Percentiles rank a stretch among this genome's conserved stretches.
Evolutionary conservation across 2,113 vertebrate genomes (phyloP).

Genomic region (Eublepharis macularius): DNA sequence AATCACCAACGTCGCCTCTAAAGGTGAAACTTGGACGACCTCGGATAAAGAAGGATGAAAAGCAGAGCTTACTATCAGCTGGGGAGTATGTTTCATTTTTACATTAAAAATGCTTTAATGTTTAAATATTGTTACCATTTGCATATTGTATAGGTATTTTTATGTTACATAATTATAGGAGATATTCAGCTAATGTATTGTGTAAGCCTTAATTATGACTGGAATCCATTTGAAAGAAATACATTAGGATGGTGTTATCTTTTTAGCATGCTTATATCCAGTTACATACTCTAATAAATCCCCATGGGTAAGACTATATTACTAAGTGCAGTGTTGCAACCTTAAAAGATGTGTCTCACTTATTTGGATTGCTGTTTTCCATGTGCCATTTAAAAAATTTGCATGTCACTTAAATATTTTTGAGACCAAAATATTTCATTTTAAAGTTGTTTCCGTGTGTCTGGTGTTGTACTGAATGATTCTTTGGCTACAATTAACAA

Average conservation of each 20-base stretch:
- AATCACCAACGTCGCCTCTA: slow-evolving; percentile 85
- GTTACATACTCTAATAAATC: background rate
- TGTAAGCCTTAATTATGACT: background rate
- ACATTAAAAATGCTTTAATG: background rate
- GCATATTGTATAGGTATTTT: background rate
- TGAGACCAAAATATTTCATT: background rate
- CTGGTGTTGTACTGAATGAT: background rate
- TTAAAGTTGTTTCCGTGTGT: background rate
- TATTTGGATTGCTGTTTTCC: background rate
- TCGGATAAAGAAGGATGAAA: slow-evolving; percentile 85
- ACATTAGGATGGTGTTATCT: too few species aligned
- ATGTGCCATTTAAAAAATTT: background rate
- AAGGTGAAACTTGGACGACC: slow-evolving; percentile 85
- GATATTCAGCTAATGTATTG: background rate
- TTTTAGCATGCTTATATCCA: background rate
- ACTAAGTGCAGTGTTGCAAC: background rate
- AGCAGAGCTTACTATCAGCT: slow-evolving; percentile 85
- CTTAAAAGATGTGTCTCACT: background rate
- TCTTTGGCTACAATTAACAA: background rate
- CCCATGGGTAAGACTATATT: background rate
- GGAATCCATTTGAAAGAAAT: background rate
- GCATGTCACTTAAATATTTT: background rate
- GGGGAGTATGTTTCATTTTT: slow-evolving; percentile 80
- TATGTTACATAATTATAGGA: background rate
- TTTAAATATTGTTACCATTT: background rate